Percentiles rank a stretch among this genome's conserved stretches.
These are phyloP conservation scores for Helicoverpa armigera DNA, from an alignment of 1,140 invertebrate species.

Conservation along the genomic window DNA sequence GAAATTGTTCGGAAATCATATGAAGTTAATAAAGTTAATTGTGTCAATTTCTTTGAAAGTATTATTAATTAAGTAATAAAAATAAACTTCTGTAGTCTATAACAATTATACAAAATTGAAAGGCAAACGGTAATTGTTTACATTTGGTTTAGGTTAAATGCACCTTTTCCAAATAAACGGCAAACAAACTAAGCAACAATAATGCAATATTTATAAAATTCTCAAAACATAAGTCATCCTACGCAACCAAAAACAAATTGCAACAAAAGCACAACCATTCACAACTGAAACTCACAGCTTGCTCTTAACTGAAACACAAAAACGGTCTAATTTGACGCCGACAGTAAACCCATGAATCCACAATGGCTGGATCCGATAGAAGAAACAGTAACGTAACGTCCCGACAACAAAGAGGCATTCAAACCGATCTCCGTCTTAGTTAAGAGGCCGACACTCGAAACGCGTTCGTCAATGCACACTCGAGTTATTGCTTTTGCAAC, in stretches of 20 bases:
- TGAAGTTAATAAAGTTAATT: no score
- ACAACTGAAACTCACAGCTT: constrained; percentile 1
- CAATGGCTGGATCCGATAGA: constrained; percentile 33
- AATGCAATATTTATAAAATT: neutral
- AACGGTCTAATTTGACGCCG: constrained; percentile 43
- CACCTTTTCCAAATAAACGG: no score
- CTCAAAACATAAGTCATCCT: neutral
- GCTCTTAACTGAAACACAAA: constrained; percentile 42
- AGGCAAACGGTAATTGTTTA: no score
- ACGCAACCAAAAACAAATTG: neutral
- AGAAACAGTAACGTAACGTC: constrained; percentile 52
- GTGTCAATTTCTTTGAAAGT: no score
- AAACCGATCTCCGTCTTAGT: constrained; percentile 73
- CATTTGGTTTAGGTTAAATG: no score
- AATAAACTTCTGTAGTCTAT: no score
- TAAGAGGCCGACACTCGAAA: constrained; percentile 70
- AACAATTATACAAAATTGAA: no score
- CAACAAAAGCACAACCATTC: neutral
- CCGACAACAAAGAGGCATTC: constrained; percentile 68
- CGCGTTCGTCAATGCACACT: constrained; percentile 79
- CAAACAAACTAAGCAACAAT: no score
- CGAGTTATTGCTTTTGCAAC: constrained; percentile 79
- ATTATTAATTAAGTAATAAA: no score
- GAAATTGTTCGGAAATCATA: no score
- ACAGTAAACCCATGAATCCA: constrained; percentile 44